Evolutionary conservation across 92 coral and sea anemone genomes (phyloP).

Genomic region (Siderastrea radians): DNA sequence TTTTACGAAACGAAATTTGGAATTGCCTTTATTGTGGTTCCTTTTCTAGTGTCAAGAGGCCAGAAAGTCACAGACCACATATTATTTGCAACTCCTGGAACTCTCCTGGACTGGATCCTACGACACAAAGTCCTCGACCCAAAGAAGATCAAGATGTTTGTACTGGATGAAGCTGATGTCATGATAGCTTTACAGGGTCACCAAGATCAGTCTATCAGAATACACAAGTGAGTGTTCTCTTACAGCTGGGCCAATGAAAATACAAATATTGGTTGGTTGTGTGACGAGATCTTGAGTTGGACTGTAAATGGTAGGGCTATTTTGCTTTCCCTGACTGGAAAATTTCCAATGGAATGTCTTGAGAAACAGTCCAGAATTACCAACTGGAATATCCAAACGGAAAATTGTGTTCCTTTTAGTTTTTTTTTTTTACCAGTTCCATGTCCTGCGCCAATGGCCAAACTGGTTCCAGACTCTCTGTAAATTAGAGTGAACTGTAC

Average conservation of each 20-base stretch:
- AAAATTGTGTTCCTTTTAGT: too few species aligned
- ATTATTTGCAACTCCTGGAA: constrained; percentile 96
- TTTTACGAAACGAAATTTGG: not conserved
- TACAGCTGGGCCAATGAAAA: not conserved
- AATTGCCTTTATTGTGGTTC: not conserved
- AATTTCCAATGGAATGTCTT: too few species aligned
- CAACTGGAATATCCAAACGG: too few species aligned
- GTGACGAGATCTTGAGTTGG: too few species aligned
- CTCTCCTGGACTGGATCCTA: constrained; percentile 91
- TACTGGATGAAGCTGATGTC: constrained; percentile 96
- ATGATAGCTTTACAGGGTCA: constrained; percentile 97
- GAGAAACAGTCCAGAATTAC: too few species aligned
- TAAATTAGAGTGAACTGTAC: too few species aligned
- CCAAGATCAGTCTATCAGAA: constrained; percentile 94
- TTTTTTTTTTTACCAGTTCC: too few species aligned
- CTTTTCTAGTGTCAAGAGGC: constrained; percentile 74
- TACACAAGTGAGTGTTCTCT: constrained; percentile 82
- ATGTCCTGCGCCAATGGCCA: too few species aligned
- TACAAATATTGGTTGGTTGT: not conserved
- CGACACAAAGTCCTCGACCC: constrained; percentile 79
- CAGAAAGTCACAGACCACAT: constrained; percentile 88
- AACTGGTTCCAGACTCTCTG: too few species aligned
- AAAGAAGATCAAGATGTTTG: constrained; percentile 86
- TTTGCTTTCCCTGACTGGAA: too few species aligned
- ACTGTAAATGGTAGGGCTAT: too few species aligned